Evolutionary conservation across 2,113 vertebrate species (phyloP).

Genomic region (Cyanoramphus novaezelandiae): DNA sequence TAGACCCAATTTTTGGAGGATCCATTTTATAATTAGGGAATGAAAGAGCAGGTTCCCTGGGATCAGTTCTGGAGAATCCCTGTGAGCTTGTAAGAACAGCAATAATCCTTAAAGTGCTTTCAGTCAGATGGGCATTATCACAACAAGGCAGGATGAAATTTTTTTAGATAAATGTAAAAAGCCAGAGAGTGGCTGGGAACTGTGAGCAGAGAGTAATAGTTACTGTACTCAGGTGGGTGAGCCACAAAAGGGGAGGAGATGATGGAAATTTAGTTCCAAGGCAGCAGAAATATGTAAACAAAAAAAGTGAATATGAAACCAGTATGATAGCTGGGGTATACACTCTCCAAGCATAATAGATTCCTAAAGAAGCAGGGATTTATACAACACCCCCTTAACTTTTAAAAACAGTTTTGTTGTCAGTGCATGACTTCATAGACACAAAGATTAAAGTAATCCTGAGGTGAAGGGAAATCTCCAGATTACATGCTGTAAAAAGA

Average conservation of each 20-base stretch:
- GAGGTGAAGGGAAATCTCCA: neutral
- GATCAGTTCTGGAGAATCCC: neutral
- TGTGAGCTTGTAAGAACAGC: neutral
- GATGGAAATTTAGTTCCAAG: neutral
- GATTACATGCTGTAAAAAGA: neutral
- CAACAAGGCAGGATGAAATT: neutral
- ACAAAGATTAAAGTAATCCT: neutral
- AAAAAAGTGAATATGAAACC: neutral
- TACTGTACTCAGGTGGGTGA: neutral
- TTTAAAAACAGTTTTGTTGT: neutral
- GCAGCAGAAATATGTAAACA: neutral
- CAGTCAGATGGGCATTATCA: neutral
- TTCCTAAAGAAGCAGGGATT: neutral
- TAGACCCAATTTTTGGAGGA: neutral
- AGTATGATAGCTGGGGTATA: neutral
- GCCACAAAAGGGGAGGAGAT: neutral
- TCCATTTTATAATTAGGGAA: neutral
- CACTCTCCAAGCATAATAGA: neutral
- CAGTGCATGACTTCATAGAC: rapidly evolving
- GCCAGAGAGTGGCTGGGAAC: neutral
- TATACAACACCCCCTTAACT: neutral
- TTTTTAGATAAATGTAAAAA: neutral
- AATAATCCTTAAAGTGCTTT: neutral
- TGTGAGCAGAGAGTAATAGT: neutral
- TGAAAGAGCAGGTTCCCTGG: neutral